Conservation (phyloP, 2,888 invertebrate genomes). For the Cephus runcator region DNA sequence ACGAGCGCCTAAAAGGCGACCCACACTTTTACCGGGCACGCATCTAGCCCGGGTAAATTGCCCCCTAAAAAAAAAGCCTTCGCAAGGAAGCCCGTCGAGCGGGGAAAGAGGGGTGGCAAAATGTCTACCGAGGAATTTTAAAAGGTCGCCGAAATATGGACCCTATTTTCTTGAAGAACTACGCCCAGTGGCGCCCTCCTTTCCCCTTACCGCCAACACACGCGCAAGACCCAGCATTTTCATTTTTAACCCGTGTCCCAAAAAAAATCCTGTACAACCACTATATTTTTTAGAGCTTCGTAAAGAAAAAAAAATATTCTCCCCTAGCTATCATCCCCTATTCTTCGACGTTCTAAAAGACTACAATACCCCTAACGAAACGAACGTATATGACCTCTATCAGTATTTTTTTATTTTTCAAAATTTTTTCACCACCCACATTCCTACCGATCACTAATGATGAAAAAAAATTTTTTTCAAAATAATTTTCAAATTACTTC, state of each 20-base stretch:
- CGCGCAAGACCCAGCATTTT: constrained; percentile 19
- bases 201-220: neutral
- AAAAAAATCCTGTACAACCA: constrained; percentile 17
- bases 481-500: neutral
- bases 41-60: constrained; percentile 23
- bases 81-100: neutral
- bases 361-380: neutral
- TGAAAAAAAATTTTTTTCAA: too few species aligned
- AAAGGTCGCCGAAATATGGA: constrained; percentile 13
- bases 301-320: neutral
- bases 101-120: neutral
- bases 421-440: neutral
- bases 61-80: constrained; percentile 14
- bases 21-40: constrained; percentile 20
- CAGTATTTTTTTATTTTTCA: neutral
- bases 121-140: constrained; percentile 8
- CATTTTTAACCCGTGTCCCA: constrained; percentile 15
- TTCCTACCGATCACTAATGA: too few species aligned
- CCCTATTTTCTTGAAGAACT: constrained; percentile 5
- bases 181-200: neutral
- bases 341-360: neutral
- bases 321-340: neutral
- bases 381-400: neutral
- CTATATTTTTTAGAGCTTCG: constrained; percentile 1
- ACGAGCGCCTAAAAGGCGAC: constrained; percentile 55